These are phyloP conservation scores for Australoheros facetus DNA, from an alignment of 2,797 vertebrate species.

Conservation along the genomic window DNA sequence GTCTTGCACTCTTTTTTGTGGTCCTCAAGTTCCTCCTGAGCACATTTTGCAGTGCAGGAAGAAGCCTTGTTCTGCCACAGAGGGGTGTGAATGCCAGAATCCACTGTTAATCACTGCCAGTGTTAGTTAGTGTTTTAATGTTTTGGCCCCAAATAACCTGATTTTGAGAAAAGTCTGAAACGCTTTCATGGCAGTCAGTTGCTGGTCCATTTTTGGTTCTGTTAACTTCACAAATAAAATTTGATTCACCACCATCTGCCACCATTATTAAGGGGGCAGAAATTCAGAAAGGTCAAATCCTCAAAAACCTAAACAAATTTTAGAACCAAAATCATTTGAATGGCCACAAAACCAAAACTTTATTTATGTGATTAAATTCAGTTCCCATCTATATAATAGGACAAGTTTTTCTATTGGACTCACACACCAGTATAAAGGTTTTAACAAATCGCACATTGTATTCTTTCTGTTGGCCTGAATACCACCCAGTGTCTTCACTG, in stretches of 20 bases:
- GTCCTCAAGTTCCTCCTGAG: not conserved
- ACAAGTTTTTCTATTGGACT: slow-evolving; percentile 15
- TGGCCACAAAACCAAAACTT: not conserved
- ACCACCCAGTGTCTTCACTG: slow-evolving; percentile 49
- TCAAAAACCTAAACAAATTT: not conserved
- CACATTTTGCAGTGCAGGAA: slow-evolving; percentile 1
- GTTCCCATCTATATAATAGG: slow-evolving; percentile 6
- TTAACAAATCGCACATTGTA: slow-evolving; percentile 55
- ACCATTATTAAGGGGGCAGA: not conserved
- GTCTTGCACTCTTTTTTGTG: not conserved
- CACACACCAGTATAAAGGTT: slow-evolving; percentile 32
- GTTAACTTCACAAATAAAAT: not conserved
- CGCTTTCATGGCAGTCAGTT: not conserved
- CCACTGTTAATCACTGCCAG: not conserved
- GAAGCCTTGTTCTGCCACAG: not conserved
- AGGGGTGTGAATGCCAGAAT: not conserved
- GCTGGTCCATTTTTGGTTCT: not conserved
- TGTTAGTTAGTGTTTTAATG: not conserved
- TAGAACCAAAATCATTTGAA: not conserved
- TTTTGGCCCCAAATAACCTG: not conserved
- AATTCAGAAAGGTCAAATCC: not conserved
- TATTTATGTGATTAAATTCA: slow-evolving; percentile 2
- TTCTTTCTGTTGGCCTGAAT: slow-evolving; percentile 51
- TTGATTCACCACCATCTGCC: not conserved
- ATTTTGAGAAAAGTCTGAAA: not conserved